Evolutionary conservation across 1,140 invertebrate genomes (phyloP).

Genomic region (Brachionus sp.): DNA sequence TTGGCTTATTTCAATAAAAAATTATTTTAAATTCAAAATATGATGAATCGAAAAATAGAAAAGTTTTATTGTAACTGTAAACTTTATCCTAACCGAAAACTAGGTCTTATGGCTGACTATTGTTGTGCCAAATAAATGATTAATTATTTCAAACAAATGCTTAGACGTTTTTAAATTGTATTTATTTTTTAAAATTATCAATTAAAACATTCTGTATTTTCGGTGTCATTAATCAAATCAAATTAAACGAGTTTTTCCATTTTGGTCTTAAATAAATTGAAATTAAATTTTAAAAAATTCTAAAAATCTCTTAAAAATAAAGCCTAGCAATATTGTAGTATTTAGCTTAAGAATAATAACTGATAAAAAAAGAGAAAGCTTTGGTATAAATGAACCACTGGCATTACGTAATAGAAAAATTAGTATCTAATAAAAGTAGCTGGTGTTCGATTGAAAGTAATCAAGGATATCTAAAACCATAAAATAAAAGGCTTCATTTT

Average conservation of each 20-base stretch:
- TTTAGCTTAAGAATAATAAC: neutral
- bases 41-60: neutral
- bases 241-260: neutral
- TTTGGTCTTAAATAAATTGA: neutral
- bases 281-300: neutral
- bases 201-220: neutral
- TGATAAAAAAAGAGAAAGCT: neutral
- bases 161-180: neutral
- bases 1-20: neutral
- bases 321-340: neutral
- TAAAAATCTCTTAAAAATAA: neutral
- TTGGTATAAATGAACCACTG: neutral
- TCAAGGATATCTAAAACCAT: neutral
- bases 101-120: neutral
- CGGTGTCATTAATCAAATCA: neutral
- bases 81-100: neutral
- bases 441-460: neutral
- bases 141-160: neutral
- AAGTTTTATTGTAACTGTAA: neutral
- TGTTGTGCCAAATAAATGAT: neutral
- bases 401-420: neutral
- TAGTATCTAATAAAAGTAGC: neutral
- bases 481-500: neutral
- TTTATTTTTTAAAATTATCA: constrained; percentile 5
- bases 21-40: neutral